These are phyloP conservation scores for Astreopora myriophthalma DNA, from an alignment of 64 coral and sea anemone genomes.

Conservation along the genomic window DNA sequence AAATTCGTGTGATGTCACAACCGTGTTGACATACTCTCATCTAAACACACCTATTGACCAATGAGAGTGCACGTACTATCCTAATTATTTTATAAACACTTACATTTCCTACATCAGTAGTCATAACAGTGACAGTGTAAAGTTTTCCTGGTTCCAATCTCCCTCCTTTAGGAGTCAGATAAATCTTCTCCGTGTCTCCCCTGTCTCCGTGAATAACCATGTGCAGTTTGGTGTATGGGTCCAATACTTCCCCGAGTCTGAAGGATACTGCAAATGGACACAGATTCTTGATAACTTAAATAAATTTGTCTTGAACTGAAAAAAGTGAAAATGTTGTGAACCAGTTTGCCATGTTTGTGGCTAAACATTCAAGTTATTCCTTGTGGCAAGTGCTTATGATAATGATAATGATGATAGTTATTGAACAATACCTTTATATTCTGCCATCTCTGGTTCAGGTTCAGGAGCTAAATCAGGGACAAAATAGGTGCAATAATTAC, in stretches of 20 bases:
- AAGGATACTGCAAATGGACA: constrained; percentile 62
- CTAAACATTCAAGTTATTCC: no score
- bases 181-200: constrained; percentile 81
- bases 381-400: no score
- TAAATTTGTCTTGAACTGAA: no score
- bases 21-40: no score
- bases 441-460: constrained; percentile 30
- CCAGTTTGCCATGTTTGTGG: no score
- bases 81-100: background rate
- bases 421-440: constrained; percentile 17
- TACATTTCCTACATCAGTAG: constrained; percentile 80
- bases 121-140: constrained; percentile 71
- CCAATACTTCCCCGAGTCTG: constrained; percentile 73
- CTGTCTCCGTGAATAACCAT: constrained; percentile 74
- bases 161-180: constrained; percentile 66
- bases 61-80: no score
- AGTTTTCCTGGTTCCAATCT: constrained; percentile 69
- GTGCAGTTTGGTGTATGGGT: constrained; percentile 77
- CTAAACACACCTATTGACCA: no score
- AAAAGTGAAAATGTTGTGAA: no score
- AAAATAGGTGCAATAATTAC: background rate
- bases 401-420: no score
- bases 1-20: no score
- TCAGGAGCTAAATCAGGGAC: background rate
- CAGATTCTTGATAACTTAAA: background rate